phyloP scores from a whole-genome alignment of 2,888 invertebrate species.

The Thereva nobilitata region DNA sequence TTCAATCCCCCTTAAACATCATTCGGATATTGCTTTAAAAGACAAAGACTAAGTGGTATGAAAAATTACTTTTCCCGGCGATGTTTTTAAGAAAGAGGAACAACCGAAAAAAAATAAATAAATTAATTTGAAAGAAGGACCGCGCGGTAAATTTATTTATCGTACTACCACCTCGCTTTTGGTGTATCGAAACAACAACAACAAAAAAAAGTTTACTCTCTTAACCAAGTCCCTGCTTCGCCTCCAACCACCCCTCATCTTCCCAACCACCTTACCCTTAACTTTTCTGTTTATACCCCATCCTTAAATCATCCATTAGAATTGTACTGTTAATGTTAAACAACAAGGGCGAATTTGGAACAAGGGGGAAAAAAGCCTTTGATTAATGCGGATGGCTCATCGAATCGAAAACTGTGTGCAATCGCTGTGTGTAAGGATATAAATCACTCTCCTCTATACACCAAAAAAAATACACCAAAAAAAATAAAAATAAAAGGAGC shows the following conservation, averaged over 20 bases:
- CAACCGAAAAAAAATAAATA: no score
- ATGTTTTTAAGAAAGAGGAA: no score
- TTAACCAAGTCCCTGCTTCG: no score
- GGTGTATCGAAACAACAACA: constrained; percentile 10
- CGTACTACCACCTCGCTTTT: constrained; percentile 12
- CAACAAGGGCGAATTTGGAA: not conserved
- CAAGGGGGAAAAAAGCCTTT: constrained; percentile 15
- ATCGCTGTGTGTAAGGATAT: constrained; percentile 22
- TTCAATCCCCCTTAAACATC: no score
- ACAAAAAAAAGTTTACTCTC: no score
- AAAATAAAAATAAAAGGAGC: not conserved
- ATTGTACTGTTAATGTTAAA: no score
- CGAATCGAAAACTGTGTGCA: constrained; percentile 34
- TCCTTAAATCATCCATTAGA: no score
- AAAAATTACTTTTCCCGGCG: no score
- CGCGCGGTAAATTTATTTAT: constrained; percentile 27
- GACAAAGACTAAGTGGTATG: no score
- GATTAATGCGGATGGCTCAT: constrained; percentile 36
- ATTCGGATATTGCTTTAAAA: no score
- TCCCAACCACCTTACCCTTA: not conserved
- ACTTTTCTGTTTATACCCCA: no score
- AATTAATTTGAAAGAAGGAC: constrained; percentile 4
- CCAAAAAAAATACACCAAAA: not conserved
- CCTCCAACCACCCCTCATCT: not conserved
- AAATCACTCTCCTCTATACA: constrained; percentile 9